Evolutionary conservation across 1,140 invertebrate genomes (phyloP), one percentile per base, ranked within the genome.

Genomic region (Halictus rubicundus): DNA sequence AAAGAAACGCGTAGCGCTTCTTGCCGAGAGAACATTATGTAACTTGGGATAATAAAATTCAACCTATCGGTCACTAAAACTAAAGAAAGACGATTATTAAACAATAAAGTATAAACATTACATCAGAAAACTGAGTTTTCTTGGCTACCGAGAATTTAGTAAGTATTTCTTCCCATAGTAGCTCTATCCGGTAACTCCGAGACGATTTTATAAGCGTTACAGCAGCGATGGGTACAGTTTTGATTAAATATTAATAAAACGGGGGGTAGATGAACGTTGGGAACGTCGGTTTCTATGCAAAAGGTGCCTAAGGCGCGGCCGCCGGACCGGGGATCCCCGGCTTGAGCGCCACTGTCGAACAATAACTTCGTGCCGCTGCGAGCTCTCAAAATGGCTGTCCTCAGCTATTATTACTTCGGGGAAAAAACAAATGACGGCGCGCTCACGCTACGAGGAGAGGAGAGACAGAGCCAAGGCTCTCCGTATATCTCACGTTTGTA

Each of bases 371-470:
- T 89, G 84, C 91, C 89, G 89, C 90, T 84, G 87, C 88, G 90
- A 92, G 89, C 89, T 91, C 90, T 92, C 91, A 93, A 93, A 93
- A 93, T 93, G 91, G 91, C 91, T 92, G 91, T 92, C 91, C 91
- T 92, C 88, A 88, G 91, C 90, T 93, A 92, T 93, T 92, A 93
- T 93, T 93, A 92, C 91, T 90, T 88, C 87, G 87, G 87, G 83
- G 88, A 89, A 91, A 90, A 90, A 90, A 90, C 87, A 88, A 90
- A 91, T 87, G 88, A 86, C 88, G 88, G 84, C 84, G 88, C 79
- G 71, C 86, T 87, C 81, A 85, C 83, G 88, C 87, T 84, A 84
- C 79, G 85, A 65, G 68, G 78, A 80, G 84, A 81, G 80, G 80
- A 86, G 80, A 80, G 78, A 80, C 72, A 80, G 85, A 87, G 79